Conservation (phyloP, 2,113 vertebrate species). For the Cranoglanis bouderius region DNA sequence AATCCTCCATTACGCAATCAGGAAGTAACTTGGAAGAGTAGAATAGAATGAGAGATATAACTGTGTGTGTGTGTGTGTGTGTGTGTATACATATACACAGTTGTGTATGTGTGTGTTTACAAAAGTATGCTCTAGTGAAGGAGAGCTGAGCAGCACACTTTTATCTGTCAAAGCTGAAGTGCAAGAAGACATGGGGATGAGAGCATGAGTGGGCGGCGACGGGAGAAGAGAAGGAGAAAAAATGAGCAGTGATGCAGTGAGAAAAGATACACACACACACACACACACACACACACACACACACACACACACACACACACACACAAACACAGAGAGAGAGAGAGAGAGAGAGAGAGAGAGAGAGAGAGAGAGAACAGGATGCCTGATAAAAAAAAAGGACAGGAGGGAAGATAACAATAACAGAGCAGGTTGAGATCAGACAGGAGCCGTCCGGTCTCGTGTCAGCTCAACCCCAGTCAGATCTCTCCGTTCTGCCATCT, state of each 20-base stretch:
- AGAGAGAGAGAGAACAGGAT: neutral
- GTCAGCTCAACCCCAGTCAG: constrained; percentile 7
- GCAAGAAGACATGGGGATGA: constrained; percentile 38
- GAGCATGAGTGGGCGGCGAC: constrained; percentile 54
- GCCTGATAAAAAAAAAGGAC: constrained; percentile 33
- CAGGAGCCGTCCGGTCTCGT: neutral
- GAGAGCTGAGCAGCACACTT: constrained; percentile 36
- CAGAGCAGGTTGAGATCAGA: constrained; percentile 40
- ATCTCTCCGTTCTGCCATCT: neutral
- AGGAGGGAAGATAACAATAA: constrained; percentile 35
- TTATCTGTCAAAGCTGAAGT: constrained; percentile 36
- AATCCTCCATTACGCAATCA: constrained; percentile 37
- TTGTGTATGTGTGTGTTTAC: constrained; percentile 17
- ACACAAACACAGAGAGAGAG: neutral
- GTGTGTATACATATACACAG: constrained; percentile 19
- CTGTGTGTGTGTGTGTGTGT: constrained; percentile 4
- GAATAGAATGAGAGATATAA: constrained; percentile 29
- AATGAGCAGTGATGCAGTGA: constrained; percentile 5
- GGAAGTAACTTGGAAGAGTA: constrained; percentile 28
- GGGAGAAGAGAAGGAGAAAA: constrained; percentile 37
- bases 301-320: no score
- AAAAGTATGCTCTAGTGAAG: neutral
- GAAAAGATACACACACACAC: constrained; percentile 14
- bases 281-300: neutral
- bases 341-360: constrained; percentile 20